phyloP scores from a whole-genome alignment of 2,113 vertebrate species.

The Entomyzon cyanotis region DNA sequence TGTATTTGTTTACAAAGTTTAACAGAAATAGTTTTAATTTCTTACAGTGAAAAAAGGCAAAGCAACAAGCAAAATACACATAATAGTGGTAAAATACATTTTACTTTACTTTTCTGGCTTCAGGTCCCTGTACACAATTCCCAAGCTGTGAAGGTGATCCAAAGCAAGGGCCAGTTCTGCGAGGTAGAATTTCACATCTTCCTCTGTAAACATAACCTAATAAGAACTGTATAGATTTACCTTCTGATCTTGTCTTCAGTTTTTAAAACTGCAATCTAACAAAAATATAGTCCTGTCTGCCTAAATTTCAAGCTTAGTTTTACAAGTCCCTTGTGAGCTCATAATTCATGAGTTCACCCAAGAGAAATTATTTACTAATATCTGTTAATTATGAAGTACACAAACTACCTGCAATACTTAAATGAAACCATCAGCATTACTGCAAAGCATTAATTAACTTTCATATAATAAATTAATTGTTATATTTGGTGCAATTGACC shows the following conservation, averaged over 20 bases:
- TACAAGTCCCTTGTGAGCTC: not conserved
- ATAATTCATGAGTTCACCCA: not conserved
- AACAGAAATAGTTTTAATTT: not conserved
- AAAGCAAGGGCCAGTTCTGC: constrained; percentile 98
- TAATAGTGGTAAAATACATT: constrained; percentile 71
- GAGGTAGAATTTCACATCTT: constrained; percentile 99
- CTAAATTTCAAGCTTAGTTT: not conserved
- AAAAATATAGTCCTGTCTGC: not conserved
- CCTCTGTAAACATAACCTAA: constrained; percentile 99
- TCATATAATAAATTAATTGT: not conserved
- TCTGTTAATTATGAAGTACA: not conserved
- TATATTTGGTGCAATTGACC: not conserved
- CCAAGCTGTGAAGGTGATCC: constrained; percentile 97
- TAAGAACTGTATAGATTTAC: constrained; percentile 97
- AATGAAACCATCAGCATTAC: not conserved
- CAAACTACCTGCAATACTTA: not conserved
- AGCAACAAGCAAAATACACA: constrained; percentile 40
- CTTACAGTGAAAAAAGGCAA: not conserved
- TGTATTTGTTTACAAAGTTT: not conserved
- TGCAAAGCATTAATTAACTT: not conserved
- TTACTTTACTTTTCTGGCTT: constrained; percentile 98
- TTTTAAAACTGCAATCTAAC: constrained; percentile 63
- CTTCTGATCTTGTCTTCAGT: constrained; percentile 81
- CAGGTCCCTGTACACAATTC: constrained; percentile 99
- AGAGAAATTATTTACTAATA: not conserved